Evolutionary conservation across 2,113 vertebrate genomes (phyloP).

Genomic region (Arizona elegans): DNA sequence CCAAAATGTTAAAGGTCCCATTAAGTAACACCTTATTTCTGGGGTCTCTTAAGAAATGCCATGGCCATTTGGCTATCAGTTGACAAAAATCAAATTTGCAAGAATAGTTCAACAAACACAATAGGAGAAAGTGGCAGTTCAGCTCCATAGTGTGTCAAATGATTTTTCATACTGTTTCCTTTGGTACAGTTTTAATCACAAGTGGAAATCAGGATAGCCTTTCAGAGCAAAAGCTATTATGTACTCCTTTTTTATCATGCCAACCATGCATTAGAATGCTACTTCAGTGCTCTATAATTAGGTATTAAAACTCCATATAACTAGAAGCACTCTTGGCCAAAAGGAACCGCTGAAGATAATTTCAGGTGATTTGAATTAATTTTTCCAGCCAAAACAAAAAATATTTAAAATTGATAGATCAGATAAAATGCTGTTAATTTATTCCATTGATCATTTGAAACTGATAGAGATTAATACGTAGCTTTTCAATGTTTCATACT

Average conservation of each 20-base stretch:
- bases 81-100: conserved; percentile 7
- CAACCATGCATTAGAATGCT: conserved; percentile 34
- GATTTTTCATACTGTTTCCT: conserved; percentile 23
- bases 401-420: conserved; percentile 27
- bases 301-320: conserved; percentile 43
- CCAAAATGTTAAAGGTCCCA: neutral
- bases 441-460: conserved; percentile 43
- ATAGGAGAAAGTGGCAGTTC: neutral
- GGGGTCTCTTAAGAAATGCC: neutral
- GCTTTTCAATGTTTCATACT: neutral
- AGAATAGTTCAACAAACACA: conserved; percentile 15
- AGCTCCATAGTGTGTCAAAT: conserved; percentile 28
- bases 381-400: conserved; percentile 27
- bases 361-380: conserved; percentile 46
- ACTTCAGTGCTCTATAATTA: conserved; percentile 48
- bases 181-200: conserved; percentile 21
- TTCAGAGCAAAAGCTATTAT: conserved; percentile 29
- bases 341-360: conserved; percentile 45
- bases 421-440: conserved; percentile 8
- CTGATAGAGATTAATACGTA: conserved; percentile 31
- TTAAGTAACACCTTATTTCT: neutral
- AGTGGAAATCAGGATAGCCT: conserved; percentile 30
- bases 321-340: conserved; percentile 31
- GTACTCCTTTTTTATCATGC: conserved; percentile 42
- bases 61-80: neutral